Conservation (phyloP, 2,113 vertebrate genomes). For the Numenius arquata region DNA sequence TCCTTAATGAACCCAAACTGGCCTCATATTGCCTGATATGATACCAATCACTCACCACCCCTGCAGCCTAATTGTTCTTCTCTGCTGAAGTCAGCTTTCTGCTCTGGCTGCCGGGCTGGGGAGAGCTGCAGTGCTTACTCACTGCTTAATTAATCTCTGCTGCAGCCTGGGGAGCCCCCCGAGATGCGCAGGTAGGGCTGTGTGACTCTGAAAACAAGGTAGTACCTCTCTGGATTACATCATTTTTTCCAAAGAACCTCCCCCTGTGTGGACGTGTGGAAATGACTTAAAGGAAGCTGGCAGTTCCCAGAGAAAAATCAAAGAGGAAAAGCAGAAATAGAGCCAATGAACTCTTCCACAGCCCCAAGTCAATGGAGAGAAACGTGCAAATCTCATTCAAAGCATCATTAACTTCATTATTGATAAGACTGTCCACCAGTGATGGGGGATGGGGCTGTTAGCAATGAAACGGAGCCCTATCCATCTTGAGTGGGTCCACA, state of each 20-base stretch:
- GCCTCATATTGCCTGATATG: neutral
- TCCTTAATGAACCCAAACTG: neutral
- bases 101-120: neutral
- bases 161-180: neutral
- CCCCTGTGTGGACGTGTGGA: neutral
- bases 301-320: neutral
- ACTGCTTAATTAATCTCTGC: neutral
- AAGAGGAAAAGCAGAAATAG: neutral
- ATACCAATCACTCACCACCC: neutral
- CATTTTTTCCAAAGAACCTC: neutral
- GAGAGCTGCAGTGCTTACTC: neutral
- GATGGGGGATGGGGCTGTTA: neutral
- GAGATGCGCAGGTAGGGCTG: neutral
- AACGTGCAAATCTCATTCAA: neutral
- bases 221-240: neutral
- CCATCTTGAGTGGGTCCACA: neutral
- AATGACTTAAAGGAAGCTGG: neutral
- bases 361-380: neutral
- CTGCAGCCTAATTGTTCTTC: neutral
- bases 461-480: neutral
- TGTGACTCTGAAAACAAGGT: neutral
- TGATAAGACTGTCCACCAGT: neutral
- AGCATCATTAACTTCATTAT: neutral
- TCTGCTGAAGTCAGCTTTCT: neutral
- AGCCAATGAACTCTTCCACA: neutral